Evolutionary conservation across 2,888 invertebrate species (phyloP).

Genomic region (Aphodius sticticus): DNA sequence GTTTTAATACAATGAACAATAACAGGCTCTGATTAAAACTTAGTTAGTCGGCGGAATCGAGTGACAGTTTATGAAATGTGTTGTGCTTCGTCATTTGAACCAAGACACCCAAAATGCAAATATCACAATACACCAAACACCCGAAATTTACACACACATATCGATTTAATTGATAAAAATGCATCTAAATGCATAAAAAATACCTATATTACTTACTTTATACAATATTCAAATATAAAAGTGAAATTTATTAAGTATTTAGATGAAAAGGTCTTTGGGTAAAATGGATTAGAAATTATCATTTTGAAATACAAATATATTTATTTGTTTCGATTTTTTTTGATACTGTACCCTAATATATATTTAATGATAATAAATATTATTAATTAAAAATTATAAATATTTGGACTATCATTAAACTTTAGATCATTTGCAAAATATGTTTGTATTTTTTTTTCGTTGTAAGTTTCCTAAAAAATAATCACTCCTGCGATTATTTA

Average conservation of each 20-base stretch:
- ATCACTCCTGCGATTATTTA: too few species aligned
- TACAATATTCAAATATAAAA: not conserved
- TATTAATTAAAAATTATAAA: not conserved
- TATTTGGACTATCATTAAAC: not conserved
- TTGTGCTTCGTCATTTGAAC: constrained; percentile 35
- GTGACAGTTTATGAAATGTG: not conserved
- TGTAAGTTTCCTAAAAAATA: too few species aligned
- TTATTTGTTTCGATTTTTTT: too few species aligned
- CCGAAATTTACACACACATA: not conserved
- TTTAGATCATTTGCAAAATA: not conserved
- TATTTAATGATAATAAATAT: too few species aligned
- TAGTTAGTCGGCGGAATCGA: not conserved
- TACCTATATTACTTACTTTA: not conserved
- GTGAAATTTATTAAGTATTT: not conserved
- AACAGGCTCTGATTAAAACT: constrained; percentile 16
- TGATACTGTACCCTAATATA: too few species aligned
- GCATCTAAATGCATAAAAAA: not conserved
- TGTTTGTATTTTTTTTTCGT: too few species aligned
- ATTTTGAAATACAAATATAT: too few species aligned
- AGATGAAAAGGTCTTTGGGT: not conserved
- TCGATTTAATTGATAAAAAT: not conserved
- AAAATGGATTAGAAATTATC: too few species aligned
- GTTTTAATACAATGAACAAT: constrained; percentile 8
- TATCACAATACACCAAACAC: not conserved
- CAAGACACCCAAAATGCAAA: not conserved